These are phyloP conservation scores for Hyppa rectilinea DNA, from an alignment of 2,888 invertebrate genomes.

Conservation along the genomic window DNA sequence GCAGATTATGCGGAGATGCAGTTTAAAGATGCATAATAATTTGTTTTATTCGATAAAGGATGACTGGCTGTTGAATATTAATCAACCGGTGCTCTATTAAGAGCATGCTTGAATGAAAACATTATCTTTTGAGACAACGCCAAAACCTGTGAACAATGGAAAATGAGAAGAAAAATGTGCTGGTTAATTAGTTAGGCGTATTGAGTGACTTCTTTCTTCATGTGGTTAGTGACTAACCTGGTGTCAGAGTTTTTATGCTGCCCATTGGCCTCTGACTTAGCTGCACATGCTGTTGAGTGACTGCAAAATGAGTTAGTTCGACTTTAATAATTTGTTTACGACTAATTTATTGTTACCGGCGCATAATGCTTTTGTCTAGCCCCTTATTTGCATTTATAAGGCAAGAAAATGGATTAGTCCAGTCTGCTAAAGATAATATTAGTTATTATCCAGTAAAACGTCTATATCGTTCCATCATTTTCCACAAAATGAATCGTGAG, in stretches of 20 bases:
- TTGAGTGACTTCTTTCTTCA: no score
- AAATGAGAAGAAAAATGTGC: background rate
- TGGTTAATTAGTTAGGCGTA: background rate
- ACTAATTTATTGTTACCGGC: background rate
- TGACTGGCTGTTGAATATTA: background rate
- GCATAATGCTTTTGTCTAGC: background rate
- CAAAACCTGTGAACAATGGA: no score
- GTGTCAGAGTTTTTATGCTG: no score
- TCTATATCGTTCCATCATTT: background rate
- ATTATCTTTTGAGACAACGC: background rate
- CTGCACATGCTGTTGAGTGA: background rate
- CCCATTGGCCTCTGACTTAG: no score
- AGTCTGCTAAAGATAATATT: background rate
- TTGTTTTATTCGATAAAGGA: constrained; percentile 12
- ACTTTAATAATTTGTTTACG: background rate
- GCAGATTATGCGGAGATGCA: constrained; percentile 40
- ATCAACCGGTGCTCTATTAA: constrained; percentile 2
- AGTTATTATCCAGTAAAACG: background rate
- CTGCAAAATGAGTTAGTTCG: background rate
- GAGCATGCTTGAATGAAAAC: background rate
- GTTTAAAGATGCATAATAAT: constrained; percentile 16
- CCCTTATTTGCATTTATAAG: background rate
- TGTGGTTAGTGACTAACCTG: no score
- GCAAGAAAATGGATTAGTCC: background rate
- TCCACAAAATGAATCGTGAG: background rate